Evolutionary conservation across 2,797 vertebrate genomes (phyloP).

Genomic region (Lindbergichthys nudifrons): DNA sequence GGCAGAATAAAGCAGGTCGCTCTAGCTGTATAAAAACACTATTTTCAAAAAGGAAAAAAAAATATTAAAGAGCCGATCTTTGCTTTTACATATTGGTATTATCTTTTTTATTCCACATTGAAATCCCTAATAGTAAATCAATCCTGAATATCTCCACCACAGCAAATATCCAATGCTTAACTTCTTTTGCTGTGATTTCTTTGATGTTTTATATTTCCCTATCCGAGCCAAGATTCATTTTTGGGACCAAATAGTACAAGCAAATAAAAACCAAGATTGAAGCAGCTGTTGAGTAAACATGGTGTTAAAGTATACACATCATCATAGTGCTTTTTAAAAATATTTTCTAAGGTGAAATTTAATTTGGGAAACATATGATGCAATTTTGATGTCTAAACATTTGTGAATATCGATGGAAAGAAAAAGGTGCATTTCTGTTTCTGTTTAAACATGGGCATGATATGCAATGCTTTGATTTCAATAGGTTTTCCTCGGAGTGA

Average conservation of each 20-base stretch:
- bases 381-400: constrained; percentile 48
- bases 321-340: constrained; percentile 11
- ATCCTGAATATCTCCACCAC: constrained; percentile 15
- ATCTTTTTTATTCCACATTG: constrained; percentile 7
- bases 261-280: constrained; percentile 15
- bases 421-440: constrained; percentile 36
- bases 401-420: constrained; percentile 45
- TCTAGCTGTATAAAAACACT: constrained; percentile 9
- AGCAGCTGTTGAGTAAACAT: constrained; percentile 27
- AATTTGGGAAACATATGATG: constrained; percentile 22
- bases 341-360: constrained; percentile 26
- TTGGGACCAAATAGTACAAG: constrained; percentile 34
- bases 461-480: constrained; percentile 49
- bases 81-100: background rate
- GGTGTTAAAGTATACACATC: constrained; percentile 20
- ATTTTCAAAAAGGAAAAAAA: constrained; percentile 19
- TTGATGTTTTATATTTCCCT: constrained; percentile 24
- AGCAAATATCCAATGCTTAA: constrained; percentile 22
- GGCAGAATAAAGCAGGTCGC: constrained; percentile 19
- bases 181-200: constrained; percentile 26
- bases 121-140: constrained; percentile 17
- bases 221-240: constrained; percentile 16
- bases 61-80: constrained; percentile 9
- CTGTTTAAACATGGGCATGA: constrained; percentile 46
- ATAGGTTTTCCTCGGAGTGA: constrained; percentile 39